Percentiles rank a stretch among this genome's conserved stretches.
phyloP scores from a whole-genome alignment of 1,140 invertebrate genomes.

The Oppia nitens region DNA sequence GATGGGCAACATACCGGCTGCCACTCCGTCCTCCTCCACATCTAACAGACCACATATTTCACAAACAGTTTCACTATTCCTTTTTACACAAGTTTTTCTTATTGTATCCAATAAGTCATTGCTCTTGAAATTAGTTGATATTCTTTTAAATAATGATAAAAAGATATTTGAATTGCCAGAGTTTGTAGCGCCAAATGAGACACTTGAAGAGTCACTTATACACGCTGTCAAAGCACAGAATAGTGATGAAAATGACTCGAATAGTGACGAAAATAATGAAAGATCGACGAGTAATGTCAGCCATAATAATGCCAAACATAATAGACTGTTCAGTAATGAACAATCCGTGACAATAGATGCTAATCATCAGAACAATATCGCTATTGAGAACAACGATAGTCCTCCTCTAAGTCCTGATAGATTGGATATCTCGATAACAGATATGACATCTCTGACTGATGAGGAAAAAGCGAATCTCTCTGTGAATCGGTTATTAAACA shows the following conservation, averaged over 20 bases:
- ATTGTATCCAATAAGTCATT: slow-evolving; percentile 76
- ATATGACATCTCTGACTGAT: slow-evolving; percentile 47
- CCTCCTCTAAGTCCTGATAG: neutral
- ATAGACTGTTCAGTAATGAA: too few species aligned
- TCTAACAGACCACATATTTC: slow-evolving; percentile 46
- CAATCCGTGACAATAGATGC: too few species aligned
- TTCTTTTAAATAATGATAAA: slow-evolving; percentile 53
- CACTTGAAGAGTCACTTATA: slow-evolving; percentile 49
- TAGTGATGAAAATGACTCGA: slow-evolving; percentile 5
- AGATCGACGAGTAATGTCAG: neutral
- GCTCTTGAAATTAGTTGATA: slow-evolving; percentile 68
- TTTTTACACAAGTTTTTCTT: slow-evolving; percentile 85
- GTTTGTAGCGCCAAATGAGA: slow-evolving; percentile 41
- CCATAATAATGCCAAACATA: neutral
- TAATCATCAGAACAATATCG: too few species aligned
- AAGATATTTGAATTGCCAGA: slow-evolving; percentile 25
- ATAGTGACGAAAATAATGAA: slow-evolving; percentile 8
- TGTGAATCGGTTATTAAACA: slow-evolving; percentile 17
- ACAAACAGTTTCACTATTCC: slow-evolving; percentile 71
- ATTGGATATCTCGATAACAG: neutral
- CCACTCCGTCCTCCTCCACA: neutral
- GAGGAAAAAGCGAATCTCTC: slow-evolving; percentile 50
- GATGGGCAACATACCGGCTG: neutral
- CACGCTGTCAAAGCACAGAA: neutral
- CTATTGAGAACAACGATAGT: neutral